These are phyloP conservation scores for Sphaerophoria taeniata DNA, from an alignment of 2,888 invertebrate genomes.

Conservation along the genomic window DNA sequence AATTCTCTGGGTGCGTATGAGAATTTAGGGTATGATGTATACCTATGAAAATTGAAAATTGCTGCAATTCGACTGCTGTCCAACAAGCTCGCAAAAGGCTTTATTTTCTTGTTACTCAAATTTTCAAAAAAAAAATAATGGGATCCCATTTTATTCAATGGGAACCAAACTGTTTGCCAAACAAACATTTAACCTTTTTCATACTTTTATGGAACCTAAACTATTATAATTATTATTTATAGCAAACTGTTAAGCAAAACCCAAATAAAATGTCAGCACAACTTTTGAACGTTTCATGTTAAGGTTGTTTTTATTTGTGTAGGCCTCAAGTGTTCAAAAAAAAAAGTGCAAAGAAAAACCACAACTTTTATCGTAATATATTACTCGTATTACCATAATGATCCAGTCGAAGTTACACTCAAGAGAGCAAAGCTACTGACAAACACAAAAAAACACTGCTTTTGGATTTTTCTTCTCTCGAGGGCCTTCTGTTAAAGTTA, in stretches of 20 bases:
- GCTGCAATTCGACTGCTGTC: too few relatives aligned
- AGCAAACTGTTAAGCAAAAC: neutral
- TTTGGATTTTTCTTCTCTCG: conserved; percentile 34
- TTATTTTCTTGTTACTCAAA: too few relatives aligned
- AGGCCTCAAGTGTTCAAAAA: conserved; percentile 26
- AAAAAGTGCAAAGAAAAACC: conserved; percentile 11
- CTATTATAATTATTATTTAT: neutral
- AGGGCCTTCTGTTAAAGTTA: conserved; percentile 61
- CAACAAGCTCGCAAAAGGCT: too few relatives aligned
- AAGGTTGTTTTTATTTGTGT: neutral
- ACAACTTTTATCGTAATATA: conserved; percentile 52
- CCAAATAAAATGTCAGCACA: conserved; percentile 3
- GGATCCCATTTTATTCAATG: too few relatives aligned
- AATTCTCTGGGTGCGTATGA: too few relatives aligned
- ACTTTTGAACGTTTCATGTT: neutral
- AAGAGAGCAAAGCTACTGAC: conserved; percentile 8
- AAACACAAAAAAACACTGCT: conserved; percentile 17
- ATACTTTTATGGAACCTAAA: too few relatives aligned
- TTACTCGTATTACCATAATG: conserved; percentile 65
- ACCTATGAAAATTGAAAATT: too few relatives aligned
- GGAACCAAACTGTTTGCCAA: too few relatives aligned
- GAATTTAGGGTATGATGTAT: too few relatives aligned
- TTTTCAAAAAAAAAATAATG: too few relatives aligned
- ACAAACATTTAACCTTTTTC: too few relatives aligned
- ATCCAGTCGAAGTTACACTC: conserved; percentile 45